Evolutionary conservation across 2,113 vertebrate genomes (phyloP).

Genomic region (Indri indri): DNA sequence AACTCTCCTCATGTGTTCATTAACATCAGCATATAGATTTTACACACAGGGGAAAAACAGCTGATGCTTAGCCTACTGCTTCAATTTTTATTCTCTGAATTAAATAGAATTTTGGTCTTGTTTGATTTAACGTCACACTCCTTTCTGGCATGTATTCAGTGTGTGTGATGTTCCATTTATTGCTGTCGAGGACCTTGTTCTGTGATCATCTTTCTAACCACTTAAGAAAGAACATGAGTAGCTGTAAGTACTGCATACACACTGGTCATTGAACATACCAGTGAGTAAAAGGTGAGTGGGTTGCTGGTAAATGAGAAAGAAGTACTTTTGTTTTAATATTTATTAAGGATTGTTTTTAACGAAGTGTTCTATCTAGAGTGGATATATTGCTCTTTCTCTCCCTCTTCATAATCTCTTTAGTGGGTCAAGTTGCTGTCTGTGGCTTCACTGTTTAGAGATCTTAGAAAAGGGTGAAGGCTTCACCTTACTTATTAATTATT

Average conservation of each 20-base stretch:
- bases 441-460: constrained; percentile 33
- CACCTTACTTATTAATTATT: background rate
- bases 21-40: background rate
- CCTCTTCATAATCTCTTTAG: constrained; percentile 44
- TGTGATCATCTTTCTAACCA: constrained; percentile 35
- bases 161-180: constrained; percentile 5
- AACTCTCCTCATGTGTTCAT: background rate
- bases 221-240: constrained; percentile 25
- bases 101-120: constrained; percentile 23
- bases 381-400: constrained; percentile 30
- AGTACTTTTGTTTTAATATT: constrained; percentile 62
- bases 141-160: constrained; percentile 22
- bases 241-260: constrained; percentile 27
- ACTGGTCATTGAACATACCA: constrained; percentile 37
- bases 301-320: constrained; percentile 43
- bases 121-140: constrained; percentile 3
- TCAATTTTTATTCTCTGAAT: background rate
- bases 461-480: background rate
- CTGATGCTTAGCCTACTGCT: background rate
- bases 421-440: constrained; percentile 6
- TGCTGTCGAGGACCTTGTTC: background rate
- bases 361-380: constrained; percentile 41
- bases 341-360: constrained; percentile 63
- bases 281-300: constrained; percentile 18
- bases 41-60: background rate